A percentile compares a stretch with the other conserved stretches of the same genome.
These are phyloP conservation scores for Aselliscus stoliczkanus DNA, from an alignment of 2,797 vertebrate genomes.

Conservation along the genomic window DNA sequence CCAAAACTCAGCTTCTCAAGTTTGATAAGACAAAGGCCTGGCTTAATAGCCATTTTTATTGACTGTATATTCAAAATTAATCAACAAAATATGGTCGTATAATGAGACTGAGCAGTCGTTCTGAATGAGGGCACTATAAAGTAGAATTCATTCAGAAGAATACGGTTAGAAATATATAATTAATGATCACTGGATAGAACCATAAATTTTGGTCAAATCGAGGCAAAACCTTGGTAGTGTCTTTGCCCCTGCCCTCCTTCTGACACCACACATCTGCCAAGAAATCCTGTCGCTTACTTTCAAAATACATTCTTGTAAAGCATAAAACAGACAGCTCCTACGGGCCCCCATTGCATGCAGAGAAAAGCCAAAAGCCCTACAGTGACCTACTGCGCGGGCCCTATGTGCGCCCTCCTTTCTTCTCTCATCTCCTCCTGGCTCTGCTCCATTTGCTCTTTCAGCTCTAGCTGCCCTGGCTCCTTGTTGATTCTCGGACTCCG, in stretches of 20 bases:
- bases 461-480: not conserved
- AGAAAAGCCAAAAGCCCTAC: not conserved
- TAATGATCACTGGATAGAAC: not conserved
- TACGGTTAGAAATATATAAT: not conserved
- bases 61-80: not conserved
- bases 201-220: not conserved
- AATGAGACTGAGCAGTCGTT: not conserved
- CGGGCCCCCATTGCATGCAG: not conserved
- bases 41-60: not conserved
- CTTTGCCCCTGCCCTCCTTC: not conserved
- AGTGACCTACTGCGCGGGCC: too few relatives aligned
- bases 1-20: not conserved
- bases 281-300: not conserved
- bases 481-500: not conserved
- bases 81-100: not conserved
- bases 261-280: not conserved
- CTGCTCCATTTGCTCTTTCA: not conserved
- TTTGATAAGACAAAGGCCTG: not conserved
- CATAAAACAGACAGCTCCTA: not conserved
- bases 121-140: not conserved
- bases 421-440: not conserved
- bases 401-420: fast-evolving
- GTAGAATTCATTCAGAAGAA: not conserved
- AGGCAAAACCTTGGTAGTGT: not conserved
- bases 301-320: not conserved